Evolutionary conservation across 1,140 invertebrate genomes (phyloP).

Genomic region (Drosophila watanabei): DNA sequence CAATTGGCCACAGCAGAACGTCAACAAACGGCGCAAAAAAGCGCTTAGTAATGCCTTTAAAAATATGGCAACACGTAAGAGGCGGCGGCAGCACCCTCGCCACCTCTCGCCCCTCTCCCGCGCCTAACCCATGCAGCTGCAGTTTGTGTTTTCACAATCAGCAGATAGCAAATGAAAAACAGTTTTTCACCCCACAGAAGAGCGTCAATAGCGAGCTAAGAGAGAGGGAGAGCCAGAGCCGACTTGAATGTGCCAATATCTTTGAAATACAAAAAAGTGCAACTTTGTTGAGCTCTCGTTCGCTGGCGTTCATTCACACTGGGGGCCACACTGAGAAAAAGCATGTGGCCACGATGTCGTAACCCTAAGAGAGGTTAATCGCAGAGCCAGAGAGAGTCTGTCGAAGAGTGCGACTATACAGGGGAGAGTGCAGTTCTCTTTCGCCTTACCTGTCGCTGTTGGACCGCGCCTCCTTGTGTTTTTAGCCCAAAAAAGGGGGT

Average conservation of each 20-base stretch:
- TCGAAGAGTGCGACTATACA: neutral
- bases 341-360: constrained; percentile 72
- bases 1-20: constrained; percentile 53
- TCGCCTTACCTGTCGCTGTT: constrained; percentile 57
- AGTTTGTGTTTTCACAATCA: constrained; percentile 75
- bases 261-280: constrained; percentile 36
- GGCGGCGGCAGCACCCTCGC: neutral
- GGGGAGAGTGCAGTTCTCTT: constrained; percentile 19
- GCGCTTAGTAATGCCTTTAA: constrained; percentile 84
- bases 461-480: constrained; percentile 75
- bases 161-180: constrained; percentile 57
- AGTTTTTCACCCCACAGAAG: constrained; percentile 50
- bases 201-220: constrained; percentile 18
- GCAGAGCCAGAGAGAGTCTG: neutral
- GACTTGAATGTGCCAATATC: constrained; percentile 29
- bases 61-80: constrained; percentile 85
- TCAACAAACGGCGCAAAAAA: constrained; percentile 68
- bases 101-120: no score
- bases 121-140: constrained; percentile 20
- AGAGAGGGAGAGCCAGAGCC: constrained; percentile 15
- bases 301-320: constrained; percentile 71
- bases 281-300: constrained; percentile 53
- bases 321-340: constrained; percentile 43
- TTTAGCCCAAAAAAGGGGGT: constrained; percentile 21
- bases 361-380: constrained; percentile 47